A percentile compares a stretch with the other conserved stretches of the same genome.
These are phyloP conservation scores for Elachura formosa DNA, from an alignment of 2,113 vertebrate genomes.

Conservation along the genomic window DNA sequence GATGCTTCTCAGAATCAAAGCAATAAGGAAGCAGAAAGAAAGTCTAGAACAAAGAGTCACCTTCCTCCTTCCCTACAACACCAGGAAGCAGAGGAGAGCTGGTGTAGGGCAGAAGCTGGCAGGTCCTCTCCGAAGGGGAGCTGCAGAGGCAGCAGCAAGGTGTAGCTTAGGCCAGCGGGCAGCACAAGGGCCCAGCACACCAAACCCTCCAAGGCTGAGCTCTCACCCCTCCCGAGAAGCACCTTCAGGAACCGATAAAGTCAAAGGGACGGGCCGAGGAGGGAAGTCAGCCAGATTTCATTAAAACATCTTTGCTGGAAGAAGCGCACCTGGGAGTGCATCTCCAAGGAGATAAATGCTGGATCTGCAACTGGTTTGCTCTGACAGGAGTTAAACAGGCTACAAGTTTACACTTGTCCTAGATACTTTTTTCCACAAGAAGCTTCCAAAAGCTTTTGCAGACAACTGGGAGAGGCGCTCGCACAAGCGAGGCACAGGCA, in stretches of 20 bases:
- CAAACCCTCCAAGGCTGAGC: neutral
- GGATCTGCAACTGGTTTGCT: neutral
- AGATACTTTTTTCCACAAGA: neutral
- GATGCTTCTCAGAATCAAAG: neutral
- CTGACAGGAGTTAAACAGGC: neutral
- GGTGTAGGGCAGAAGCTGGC: neutral
- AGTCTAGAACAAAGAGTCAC: neutral
- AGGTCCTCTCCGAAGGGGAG: neutral
- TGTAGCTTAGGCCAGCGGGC: neutral
- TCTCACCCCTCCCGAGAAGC: neutral
- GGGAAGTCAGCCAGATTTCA: neutral
- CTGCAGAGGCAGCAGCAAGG: neutral
- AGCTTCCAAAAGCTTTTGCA: neutral
- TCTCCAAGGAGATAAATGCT: neutral
- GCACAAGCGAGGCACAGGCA: neutral
- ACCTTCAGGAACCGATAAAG: neutral
- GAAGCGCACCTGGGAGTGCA: neutral
- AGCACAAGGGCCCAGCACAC: neutral
- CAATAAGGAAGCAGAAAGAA: neutral
- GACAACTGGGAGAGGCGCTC: neutral
- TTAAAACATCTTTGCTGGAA: neutral
- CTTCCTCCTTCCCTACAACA: neutral
- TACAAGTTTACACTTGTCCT: slow-evolving; percentile 34
- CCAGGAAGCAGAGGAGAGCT: neutral
- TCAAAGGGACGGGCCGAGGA: rapidly evolving